phyloP scores from a whole-genome alignment of 2,113 vertebrate species.

The Python bivittatus region DNA sequence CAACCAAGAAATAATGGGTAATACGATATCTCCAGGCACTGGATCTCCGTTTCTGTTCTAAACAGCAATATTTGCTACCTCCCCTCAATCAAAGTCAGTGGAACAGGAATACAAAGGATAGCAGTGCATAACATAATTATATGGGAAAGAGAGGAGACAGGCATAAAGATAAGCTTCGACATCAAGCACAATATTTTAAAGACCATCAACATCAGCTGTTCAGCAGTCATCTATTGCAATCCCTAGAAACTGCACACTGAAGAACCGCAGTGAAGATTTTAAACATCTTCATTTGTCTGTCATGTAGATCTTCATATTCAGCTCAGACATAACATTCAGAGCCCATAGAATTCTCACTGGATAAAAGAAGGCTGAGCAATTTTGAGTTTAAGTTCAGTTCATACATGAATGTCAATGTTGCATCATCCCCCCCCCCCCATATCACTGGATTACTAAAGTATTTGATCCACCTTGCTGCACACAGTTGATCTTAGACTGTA shows the following conservation, averaged over 20 bases:
- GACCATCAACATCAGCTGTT: slow-evolving; percentile 59
- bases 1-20: neutral
- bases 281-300: slow-evolving; percentile 38
- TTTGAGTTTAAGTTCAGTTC: neutral
- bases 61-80: slow-evolving; percentile 17
- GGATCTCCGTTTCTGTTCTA: neutral
- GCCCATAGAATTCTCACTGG: neutral
- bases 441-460: neutral
- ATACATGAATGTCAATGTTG: neutral
- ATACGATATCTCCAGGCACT: neutral
- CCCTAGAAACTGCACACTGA: slow-evolving; percentile 23
- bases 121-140: slow-evolving; percentile 24
- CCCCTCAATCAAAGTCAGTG: slow-evolving; percentile 24
- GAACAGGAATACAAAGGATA: neutral
- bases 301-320: fast-evolving
- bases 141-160: slow-evolving; percentile 59
- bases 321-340: neutral
- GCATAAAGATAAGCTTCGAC: slow-evolving; percentile 58
- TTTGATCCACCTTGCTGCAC: neutral
- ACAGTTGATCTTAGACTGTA: neutral
- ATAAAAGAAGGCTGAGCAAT: neutral
- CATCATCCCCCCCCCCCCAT: no score
- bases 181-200: slow-evolving; percentile 65
- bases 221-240: slow-evolving; percentile 54
- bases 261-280: slow-evolving; percentile 34